Percentiles rank a stretch among this genome's conserved stretches.
Conservation (phyloP, 2,797 vertebrate species). For the Gymnocypris eckloni region DNA sequence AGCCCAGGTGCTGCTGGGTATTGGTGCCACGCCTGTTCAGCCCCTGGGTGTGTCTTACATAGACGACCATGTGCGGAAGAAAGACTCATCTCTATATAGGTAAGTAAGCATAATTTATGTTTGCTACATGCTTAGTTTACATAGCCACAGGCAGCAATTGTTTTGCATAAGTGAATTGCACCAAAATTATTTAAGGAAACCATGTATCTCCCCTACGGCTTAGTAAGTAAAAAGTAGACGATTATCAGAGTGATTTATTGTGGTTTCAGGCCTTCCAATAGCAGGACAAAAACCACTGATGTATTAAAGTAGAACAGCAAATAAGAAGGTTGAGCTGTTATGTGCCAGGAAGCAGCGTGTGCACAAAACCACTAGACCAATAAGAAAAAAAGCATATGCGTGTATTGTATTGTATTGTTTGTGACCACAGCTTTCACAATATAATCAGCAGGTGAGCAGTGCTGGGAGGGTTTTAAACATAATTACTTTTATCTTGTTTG, state of each 20-base stretch:
- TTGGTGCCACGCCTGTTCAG: slow-evolving; percentile 97
- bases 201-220: slow-evolving; percentile 13
- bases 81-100: slow-evolving; percentile 99
- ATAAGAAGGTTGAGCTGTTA: neutral
- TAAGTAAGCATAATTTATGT: slow-evolving; percentile 71
- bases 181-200: slow-evolving; percentile 13
- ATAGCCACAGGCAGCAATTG: slow-evolving; percentile 24
- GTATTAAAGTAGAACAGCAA: slow-evolving; percentile 39
- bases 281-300: slow-evolving; percentile 32
- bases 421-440: slow-evolving; percentile 45
- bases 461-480: slow-evolving; percentile 57
- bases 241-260: slow-evolving; percentile 53
- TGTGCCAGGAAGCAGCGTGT: slow-evolving; percentile 51
- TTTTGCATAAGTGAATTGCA: neutral
- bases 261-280: slow-evolving; percentile 21
- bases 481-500: slow-evolving; percentile 47
- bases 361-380: slow-evolving; percentile 64
- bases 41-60: slow-evolving; percentile 98
- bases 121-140: neutral
- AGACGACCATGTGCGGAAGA: slow-evolving; percentile 95
- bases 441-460: slow-evolving; percentile 67
- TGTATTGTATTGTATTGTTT: slow-evolving; percentile 43
- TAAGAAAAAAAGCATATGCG: slow-evolving; percentile 15
- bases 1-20: slow-evolving; percentile 95
- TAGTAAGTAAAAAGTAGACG: slow-evolving; percentile 47